Percentiles rank a stretch among this genome's conserved stretches.
These are phyloP conservation scores for Amphimedon queenslandica DNA, from an alignment of 37 sponge, comb jelly and placozoan species.

Conservation along the genomic window DNA sequence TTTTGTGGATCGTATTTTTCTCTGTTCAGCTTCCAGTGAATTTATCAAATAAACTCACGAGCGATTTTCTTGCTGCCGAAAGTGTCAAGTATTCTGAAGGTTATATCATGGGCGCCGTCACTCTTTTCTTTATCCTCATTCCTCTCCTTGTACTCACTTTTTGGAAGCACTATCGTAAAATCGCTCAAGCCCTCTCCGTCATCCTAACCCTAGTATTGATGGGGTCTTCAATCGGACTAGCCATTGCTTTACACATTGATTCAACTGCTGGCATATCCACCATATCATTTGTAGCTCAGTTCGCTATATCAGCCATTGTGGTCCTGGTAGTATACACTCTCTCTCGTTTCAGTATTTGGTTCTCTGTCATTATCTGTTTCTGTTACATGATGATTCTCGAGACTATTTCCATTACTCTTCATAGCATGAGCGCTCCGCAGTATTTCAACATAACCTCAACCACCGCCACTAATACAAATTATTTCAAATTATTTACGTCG, in stretches of 20 bases:
- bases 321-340: constrained; percentile 64
- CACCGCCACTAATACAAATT: background rate
- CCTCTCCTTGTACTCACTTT: constrained; percentile 34
- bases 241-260: constrained; percentile 15
- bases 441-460: background rate
- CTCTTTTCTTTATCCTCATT: constrained; percentile 19
- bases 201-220: constrained; percentile 37
- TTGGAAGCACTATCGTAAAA: constrained; percentile 25
- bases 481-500: background rate
- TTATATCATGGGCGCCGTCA: constrained; percentile 44
- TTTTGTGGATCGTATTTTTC: constrained; percentile 73
- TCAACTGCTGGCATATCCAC: constrained; percentile 30
- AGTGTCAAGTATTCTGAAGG: constrained; percentile 28
- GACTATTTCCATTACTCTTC: constrained; percentile 17
- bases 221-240: constrained; percentile 34
- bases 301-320: constrained; percentile 55
- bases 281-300: constrained; percentile 71
- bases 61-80: constrained; percentile 17
- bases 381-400: constrained; percentile 46
- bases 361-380: constrained; percentile 34
- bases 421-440: background rate
- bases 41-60: background rate
- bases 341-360: constrained; percentile 37
- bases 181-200: constrained; percentile 36
- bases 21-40: constrained; percentile 45